Evolutionary conservation across 2,888 invertebrate species (phyloP).

Genomic region (Agrotis segetum): DNA sequence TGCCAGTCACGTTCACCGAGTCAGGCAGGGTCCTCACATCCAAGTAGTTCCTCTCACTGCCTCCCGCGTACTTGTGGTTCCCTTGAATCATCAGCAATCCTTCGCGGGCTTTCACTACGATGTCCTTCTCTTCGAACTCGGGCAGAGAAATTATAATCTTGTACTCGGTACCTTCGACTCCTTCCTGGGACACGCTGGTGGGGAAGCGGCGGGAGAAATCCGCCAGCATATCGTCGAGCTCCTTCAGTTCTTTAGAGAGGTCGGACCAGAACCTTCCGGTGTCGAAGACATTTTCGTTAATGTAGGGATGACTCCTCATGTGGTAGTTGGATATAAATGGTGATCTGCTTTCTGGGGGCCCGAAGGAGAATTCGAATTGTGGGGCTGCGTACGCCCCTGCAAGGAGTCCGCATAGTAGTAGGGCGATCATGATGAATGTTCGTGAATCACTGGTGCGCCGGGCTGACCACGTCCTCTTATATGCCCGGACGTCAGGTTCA

Average conservation of each 20-base stretch:
- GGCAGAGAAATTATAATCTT: conserved; percentile 74
- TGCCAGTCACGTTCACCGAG: conserved; percentile 75
- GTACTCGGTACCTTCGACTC: conserved; percentile 77
- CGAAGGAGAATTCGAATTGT: conserved; percentile 50
- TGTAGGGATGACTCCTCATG: conserved; percentile 55
- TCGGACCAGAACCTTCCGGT: conserved; percentile 79
- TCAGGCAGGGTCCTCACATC: conserved; percentile 77
- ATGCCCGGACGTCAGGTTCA: conserved; percentile 67
- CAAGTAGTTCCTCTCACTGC: conserved; percentile 70
- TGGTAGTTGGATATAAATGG: conserved; percentile 50
- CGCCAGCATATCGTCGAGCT: conserved; percentile 74
- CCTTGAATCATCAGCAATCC: conserved; percentile 84
- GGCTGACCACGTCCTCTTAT: conserved; percentile 64
- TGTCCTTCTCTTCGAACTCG: conserved; percentile 81
- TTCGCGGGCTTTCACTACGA: conserved; percentile 81
- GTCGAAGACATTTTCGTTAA: conserved; percentile 76
- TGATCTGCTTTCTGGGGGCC: conserved; percentile 1
- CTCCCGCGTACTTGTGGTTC: conserved; percentile 64
- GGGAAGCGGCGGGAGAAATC: conserved; percentile 77
- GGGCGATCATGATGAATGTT: conserved; percentile 68
- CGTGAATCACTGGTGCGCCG: conserved; percentile 55
- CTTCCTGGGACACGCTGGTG: conserved; percentile 62
- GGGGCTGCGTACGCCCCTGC: conserved; percentile 79
- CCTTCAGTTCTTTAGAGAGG: conserved; percentile 73
- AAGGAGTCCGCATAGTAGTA: conserved; percentile 71